Conservation (phyloP, 2,797 vertebrate species). For the Pteronotus mesoamericanus region DNA sequence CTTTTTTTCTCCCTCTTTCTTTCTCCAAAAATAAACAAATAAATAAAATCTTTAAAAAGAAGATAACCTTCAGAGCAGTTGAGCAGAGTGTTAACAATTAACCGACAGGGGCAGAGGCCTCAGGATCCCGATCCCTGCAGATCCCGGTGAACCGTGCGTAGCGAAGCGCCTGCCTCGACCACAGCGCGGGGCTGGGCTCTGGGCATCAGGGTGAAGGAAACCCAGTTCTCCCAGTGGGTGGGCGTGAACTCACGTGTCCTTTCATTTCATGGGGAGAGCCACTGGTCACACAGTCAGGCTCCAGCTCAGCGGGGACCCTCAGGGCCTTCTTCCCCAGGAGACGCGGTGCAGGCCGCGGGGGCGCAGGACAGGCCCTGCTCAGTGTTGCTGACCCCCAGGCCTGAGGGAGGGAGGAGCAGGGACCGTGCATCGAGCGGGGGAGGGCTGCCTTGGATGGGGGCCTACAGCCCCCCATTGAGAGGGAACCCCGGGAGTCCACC, state of each 20-base stretch:
- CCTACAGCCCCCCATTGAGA: no score
- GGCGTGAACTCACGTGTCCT: no score
- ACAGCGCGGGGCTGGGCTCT: background rate
- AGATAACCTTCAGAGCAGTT: background rate
- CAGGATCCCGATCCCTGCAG: background rate
- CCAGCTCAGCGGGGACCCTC: background rate
- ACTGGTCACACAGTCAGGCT: background rate
- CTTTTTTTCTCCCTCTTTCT: fast-evolving
- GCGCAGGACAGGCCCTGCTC: background rate
- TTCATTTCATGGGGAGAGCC: background rate
- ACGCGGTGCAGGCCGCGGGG: background rate
- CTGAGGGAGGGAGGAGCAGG: background rate
- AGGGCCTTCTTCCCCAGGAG: background rate
- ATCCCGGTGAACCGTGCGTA: fast-evolving
- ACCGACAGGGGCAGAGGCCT: background rate
- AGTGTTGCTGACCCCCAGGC: no score
- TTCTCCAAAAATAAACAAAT: no score
- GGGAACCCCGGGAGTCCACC: background rate
- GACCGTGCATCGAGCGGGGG: no score
- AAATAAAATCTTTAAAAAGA: no score
- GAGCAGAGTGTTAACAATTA: background rate
- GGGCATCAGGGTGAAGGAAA: background rate
- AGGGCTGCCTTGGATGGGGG: background rate
- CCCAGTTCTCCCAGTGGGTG: no score
- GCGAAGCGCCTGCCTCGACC: fast-evolving